Evolutionary conservation across 2,113 vertebrate species (phyloP), one percentile per base, ranked within the genome.

Genomic region (Podiceps cristatus): DNA sequence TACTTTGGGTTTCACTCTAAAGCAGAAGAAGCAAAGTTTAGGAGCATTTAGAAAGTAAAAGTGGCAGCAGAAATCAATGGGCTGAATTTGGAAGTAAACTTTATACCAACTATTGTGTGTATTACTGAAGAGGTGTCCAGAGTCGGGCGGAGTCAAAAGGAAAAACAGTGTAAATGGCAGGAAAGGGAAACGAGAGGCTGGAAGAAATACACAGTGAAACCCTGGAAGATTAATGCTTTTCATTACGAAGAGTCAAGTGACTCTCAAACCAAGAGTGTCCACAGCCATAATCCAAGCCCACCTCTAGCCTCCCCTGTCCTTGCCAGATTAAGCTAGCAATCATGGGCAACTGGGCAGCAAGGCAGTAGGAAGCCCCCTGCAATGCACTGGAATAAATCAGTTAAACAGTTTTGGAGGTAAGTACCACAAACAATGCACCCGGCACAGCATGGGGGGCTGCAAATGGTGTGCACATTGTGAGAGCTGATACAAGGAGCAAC

Each of bases 361-460:
- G 2, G 9, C 24, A 50, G 59, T 5, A 74, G 37, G 42, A 83
- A 80, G 18, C 4, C 5, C 4, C 10, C 40, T 76, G 40, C 24
- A 72, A 7, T 8, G 18, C 58, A 35, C n/a, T 55, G 29, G 3
- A 74, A n/a, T 67, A 89, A 68, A 81, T 15, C 4, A 1, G 10
- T 60, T 59, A 52, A 64, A 52, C 0, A 1, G 2, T 12, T 92
- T 55, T n/a, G 40, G 63, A 81, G 55, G 9, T 28, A n/a, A 89
- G 23, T 33, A n/a, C 15, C 31, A 53, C n/a, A 66, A 74, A 17
- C 6, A 15, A 25, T 8, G 20, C 11, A 27, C 10, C 11, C 0
- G 0, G 8, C 52, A 52, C 58, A 15, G 31, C 13, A 9, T 4
- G 5, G 37, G 40, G n/a, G 78, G 31, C 27, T 40, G 50, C 63